Percentiles rank a stretch among this genome's conserved stretches.
Conservation (phyloP, 2,888 invertebrate species). For the Noctua janthe region DNA sequence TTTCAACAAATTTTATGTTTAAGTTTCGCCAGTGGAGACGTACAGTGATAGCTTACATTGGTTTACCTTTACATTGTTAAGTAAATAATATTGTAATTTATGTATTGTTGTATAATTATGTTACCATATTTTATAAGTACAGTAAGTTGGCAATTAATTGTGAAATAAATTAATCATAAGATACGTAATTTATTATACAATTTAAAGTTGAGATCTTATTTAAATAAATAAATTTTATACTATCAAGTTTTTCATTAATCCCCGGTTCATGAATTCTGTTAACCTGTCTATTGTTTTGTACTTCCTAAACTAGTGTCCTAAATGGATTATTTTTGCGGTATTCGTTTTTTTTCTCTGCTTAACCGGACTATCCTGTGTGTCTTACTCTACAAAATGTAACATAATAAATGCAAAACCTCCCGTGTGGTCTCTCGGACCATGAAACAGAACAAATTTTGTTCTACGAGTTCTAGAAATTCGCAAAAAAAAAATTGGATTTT, state of each 20-base stretch:
- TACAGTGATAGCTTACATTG: background rate
- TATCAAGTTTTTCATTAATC: background rate
- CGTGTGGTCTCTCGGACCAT: too few relatives aligned
- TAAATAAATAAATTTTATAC: conserved; percentile 4
- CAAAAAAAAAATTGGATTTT: too few relatives aligned
- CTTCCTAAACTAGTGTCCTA: background rate
- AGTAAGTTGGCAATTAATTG: background rate
- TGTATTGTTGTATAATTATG: background rate
- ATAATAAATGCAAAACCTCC: too few relatives aligned
- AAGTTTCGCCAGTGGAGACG: background rate
- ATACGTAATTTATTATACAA: background rate
- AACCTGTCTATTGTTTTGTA: background rate
- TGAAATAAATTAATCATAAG: background rate
- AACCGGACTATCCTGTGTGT: too few relatives aligned
- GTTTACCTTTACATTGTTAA: background rate
- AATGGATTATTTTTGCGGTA: background rate
- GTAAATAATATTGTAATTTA: background rate
- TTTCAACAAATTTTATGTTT: background rate
- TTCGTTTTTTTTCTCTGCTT: too few relatives aligned
- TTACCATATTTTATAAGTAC: background rate
- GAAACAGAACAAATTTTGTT: too few relatives aligned
- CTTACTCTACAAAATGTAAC: too few relatives aligned
- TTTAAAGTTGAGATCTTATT: background rate
- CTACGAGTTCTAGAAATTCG: too few relatives aligned
- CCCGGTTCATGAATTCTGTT: background rate